Conservation (phyloP, 1,140 invertebrate species). For the Myzus persicae region DNA sequence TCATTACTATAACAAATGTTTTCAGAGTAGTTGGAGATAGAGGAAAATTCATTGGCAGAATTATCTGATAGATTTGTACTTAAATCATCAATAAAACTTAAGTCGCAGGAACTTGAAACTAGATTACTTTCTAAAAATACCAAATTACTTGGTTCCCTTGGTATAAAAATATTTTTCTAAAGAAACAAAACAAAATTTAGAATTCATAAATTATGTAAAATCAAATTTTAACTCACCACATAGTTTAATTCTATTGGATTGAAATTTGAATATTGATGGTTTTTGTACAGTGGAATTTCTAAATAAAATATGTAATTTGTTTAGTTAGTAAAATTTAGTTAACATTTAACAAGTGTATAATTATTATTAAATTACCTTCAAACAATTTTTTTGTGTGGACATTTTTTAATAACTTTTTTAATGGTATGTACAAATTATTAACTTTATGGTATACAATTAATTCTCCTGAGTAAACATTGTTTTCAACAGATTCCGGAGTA, state of each 20-base stretch:
- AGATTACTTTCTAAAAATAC: neutral
- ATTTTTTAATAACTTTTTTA: conserved; percentile 28
- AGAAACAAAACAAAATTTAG: neutral
- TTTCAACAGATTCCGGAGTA: neutral
- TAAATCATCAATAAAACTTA: neutral
- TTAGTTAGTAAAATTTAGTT: neutral
- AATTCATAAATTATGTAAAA: neutral
- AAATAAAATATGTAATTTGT: neutral
- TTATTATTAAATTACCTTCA: conserved; percentile 25
- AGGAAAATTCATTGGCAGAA: neutral
- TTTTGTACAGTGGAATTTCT: neutral
- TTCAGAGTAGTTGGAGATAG: neutral
- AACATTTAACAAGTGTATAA: neutral
- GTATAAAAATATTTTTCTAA: conserved; percentile 24
- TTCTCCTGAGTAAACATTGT: conserved; percentile 9
- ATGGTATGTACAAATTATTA: neutral
- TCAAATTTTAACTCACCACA: conserved; percentile 7
- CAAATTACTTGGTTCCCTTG: neutral
- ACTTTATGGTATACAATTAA: neutral
- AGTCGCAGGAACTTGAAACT: neutral
- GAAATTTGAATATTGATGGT: neutral
- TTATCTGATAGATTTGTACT: neutral
- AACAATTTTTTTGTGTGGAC: neutral
- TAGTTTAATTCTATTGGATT: neutral
- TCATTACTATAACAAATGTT: neutral